Base-by-base conservation (phyloP, 2,113 vertebrate genomes). In the Procavia capensis region DNA sequence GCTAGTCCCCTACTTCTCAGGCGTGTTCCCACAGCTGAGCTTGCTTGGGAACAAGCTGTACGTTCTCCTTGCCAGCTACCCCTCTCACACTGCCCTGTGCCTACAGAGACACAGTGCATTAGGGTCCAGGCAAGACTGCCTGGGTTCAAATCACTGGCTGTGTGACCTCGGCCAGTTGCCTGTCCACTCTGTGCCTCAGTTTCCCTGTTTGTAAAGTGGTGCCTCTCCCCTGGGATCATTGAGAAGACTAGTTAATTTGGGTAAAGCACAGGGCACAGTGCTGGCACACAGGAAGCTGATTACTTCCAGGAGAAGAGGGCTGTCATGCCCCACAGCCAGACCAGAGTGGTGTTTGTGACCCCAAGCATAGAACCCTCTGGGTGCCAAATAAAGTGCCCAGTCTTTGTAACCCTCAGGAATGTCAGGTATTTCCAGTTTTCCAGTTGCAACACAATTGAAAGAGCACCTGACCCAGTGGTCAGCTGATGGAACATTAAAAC, bases 351-450 rank as follows among this genome's bases (percentile, higher is more conserved):
- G 20, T 16, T 6, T 41, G 47, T 36, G 61, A n/a, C 39, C 19
- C 4, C 0, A 0, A 43, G 22, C 68, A 54, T 5, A 11, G 29
- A 31, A 31, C 16, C 22, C n/a, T 9, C 17, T 8, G 41, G 4
- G 80, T 0, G 3, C 43, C 61, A 22, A n/a, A 66, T 29, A 36
- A 57, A 3, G 24, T 9, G 14, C 43, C 87, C 31, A 6, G 43
- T 70, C 54, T 0, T 10, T 1, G 9, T 81, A 27, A 14, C 31
- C 74, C 66, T n/a, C 6, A 34, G n/a, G 39, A 31, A 34, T 9
- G 27, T 47, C 22, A 75, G 11, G 6, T 54, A 3, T 57, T 50
- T 86, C 31, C 24, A 22, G 20, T 68, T 47, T 59, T 31, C 14
- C 41, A 14, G 10, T 82, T n/a, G 36, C 9, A 29, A 4, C 50